Evolutionary conservation across 2,113 vertebrate genomes (phyloP).

Genomic region (Oplegnathus fasciatus): DNA sequence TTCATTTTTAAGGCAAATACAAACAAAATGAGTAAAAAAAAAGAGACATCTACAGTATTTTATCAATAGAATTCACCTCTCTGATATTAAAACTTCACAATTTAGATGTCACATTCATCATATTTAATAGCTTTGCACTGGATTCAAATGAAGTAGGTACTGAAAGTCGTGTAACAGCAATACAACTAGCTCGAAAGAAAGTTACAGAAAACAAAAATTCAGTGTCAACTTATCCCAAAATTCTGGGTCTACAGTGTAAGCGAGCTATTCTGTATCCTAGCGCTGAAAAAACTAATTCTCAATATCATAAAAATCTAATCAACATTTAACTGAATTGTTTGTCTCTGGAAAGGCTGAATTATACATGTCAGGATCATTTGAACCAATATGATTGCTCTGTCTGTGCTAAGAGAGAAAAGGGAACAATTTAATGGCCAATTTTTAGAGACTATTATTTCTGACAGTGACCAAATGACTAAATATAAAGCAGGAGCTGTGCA

Average conservation of each 20-base stretch:
- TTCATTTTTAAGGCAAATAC: constrained; percentile 11
- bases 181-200: not conserved
- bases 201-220: not conserved
- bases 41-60: not conserved
- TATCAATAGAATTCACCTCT: not conserved
- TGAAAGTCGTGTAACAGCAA: not conserved
- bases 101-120: not conserved
- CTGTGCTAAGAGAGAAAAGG: not conserved
- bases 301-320: not conserved
- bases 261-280: not conserved
- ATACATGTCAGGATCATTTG: not conserved
- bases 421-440: not conserved
- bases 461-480: not conserved
- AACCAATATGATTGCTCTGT: not conserved
- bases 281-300: not conserved
- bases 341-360: not conserved
- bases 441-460: constrained; percentile 1
- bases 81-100: not conserved
- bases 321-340: not conserved
- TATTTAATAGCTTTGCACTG: not conserved
- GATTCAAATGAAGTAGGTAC: not conserved
- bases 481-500: not conserved
- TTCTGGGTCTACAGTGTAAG: not conserved
- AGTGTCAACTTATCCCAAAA: not conserved
- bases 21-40: not conserved